These are phyloP conservation scores for Heliocidaris tuberculata DNA, from an alignment of 35 echinoderm and acorn worm species.

Conservation along the genomic window DNA sequence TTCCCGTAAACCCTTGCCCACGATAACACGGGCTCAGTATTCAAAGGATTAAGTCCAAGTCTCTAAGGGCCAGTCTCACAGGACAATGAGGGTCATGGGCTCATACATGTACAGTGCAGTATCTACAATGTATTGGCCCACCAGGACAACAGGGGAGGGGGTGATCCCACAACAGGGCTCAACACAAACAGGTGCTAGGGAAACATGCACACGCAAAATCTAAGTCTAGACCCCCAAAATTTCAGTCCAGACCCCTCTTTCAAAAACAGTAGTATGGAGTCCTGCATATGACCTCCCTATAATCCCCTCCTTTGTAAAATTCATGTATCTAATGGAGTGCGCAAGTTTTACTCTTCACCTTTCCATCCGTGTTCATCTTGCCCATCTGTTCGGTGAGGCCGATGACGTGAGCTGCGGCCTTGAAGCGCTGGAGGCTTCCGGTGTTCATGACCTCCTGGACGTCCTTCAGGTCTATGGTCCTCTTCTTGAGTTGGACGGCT, in stretches of 20 bases:
- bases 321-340: neutral
- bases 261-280: neutral
- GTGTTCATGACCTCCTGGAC: conserved; percentile 39
- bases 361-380: conserved; percentile 34
- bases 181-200: too few species aligned
- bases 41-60: too few species aligned
- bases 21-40: too few species aligned
- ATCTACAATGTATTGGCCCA: too few species aligned
- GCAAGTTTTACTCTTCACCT: conserved; percentile 64
- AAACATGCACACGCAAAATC: neutral
- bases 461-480: conserved; percentile 32
- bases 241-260: neutral
- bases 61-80: too few species aligned
- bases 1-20: too few species aligned
- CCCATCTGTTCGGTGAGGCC: conserved; percentile 49
- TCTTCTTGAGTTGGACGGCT: conserved; percentile 28
- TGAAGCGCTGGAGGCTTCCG: conserved; percentile 36
- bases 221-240: neutral
- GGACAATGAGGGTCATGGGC: too few species aligned
- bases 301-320: neutral
- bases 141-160: too few species aligned
- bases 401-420: conserved; percentile 55
- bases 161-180: too few species aligned
- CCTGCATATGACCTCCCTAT: neutral
- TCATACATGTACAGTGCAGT: too few species aligned